A percentile compares a stretch with the other conserved stretches of the same genome.
phyloP scores from a whole-genome alignment of 2,113 vertebrate genomes.

The Oriolus oriolus region DNA sequence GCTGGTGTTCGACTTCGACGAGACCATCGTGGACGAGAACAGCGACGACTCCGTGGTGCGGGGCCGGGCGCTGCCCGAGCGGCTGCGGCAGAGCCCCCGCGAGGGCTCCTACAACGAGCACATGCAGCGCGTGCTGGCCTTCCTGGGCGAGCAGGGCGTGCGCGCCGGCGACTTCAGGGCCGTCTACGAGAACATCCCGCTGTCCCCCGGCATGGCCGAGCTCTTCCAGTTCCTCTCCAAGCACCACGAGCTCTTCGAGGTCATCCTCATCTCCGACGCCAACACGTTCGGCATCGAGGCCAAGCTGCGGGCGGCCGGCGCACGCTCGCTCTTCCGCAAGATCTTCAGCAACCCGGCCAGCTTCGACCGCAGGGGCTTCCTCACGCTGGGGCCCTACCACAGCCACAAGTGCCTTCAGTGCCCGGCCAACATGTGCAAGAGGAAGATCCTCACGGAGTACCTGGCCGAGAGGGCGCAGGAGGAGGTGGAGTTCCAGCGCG shows the following conservation, averaged over 20 bases:
- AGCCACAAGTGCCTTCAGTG: constrained; percentile 86
- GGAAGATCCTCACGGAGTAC: constrained; percentile 84
- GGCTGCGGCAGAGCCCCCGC: constrained; percentile 83
- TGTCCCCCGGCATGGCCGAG: constrained; percentile 84
- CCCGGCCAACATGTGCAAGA: constrained; percentile 95
- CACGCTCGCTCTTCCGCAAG: constrained; percentile 81
- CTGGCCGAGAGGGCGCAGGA: constrained; percentile 80
- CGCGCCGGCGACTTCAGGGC: constrained; percentile 76
- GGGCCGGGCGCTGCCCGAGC: constrained; percentile 79
- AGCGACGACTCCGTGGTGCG: constrained; percentile 87
- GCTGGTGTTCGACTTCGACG: constrained; percentile 94
- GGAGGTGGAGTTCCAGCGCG: constrained; percentile 79
- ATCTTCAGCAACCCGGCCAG: constrained; percentile 88
- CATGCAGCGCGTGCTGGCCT: constrained; percentile 88
- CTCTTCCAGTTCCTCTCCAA: constrained; percentile 87
- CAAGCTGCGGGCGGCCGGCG: constrained; percentile 76
- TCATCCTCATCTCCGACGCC: constrained; percentile 90
- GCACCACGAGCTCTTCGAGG: constrained; percentile 83
- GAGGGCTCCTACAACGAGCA: constrained; percentile 89
- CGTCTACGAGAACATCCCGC: constrained; percentile 84
- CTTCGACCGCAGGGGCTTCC: constrained; percentile 81
- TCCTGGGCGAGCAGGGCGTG: constrained; percentile 88
- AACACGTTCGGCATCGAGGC: constrained; percentile 90
- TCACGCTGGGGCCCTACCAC: constrained; percentile 89
- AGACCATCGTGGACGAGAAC: constrained; percentile 93